These are phyloP conservation scores for Gulo gulo DNA, from an alignment of 2,113 vertebrate genomes.

Conservation along the genomic window DNA sequence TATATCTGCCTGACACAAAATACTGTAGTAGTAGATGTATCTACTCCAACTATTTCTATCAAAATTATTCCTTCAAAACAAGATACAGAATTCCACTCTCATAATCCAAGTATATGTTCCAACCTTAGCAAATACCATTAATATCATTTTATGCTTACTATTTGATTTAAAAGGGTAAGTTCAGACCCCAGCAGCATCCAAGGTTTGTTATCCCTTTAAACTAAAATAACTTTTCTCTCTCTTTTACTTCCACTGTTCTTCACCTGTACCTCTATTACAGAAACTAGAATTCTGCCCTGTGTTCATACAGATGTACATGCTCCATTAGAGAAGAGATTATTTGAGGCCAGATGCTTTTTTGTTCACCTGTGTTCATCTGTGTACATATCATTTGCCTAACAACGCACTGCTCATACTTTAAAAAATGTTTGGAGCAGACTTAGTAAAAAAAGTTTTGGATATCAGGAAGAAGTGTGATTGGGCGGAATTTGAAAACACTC, in stretches of 20 bases:
- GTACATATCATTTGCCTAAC: not conserved
- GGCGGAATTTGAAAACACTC: not conserved
- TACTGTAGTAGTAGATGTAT: not conserved
- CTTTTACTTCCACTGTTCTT: not conserved
- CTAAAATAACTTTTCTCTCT: not conserved
- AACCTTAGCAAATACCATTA: not conserved
- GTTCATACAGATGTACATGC: not conserved
- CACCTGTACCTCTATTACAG: not conserved
- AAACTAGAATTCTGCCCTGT: not conserved
- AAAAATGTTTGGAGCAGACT: not conserved
- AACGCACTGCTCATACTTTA: not conserved
- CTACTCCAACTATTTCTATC: not conserved
- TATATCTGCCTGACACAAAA: not conserved
- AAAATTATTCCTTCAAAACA: slow-evolving; percentile 15
- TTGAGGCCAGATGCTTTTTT: not conserved
- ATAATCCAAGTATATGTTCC: not conserved
- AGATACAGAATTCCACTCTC: not conserved
- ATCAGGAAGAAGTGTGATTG: not conserved
- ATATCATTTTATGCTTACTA: not conserved
- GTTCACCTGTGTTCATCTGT: not conserved
- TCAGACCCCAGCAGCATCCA: not conserved
- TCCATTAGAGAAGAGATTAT: not conserved
- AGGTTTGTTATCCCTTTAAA: not conserved
- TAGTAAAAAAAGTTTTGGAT: not conserved
- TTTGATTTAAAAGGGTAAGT: not conserved